phyloP scores from a whole-genome alignment of 2,113 vertebrate species.

The Dendrocopos noguchii region DNA sequence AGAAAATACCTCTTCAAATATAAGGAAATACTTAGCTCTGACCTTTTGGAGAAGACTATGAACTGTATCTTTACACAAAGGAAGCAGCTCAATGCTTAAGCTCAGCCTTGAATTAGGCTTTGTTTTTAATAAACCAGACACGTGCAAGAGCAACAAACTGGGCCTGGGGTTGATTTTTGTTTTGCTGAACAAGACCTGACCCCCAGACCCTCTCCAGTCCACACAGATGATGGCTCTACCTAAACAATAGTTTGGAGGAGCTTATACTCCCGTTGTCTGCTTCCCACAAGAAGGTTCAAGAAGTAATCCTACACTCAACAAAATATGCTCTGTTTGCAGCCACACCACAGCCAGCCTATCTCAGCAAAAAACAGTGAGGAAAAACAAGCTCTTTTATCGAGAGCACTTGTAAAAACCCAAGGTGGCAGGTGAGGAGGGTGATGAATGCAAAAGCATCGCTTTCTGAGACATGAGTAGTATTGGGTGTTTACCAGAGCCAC shows the following conservation, averaged over 20 bases:
- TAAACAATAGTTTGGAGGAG: not conserved
- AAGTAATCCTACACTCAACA: not conserved
- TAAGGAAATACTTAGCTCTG: constrained; percentile 13
- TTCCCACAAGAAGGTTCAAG: not conserved
- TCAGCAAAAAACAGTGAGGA: not conserved
- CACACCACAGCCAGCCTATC: not conserved
- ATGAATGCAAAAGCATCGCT: not conserved
- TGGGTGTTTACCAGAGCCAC: constrained; percentile 4
- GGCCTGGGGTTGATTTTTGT: not conserved
- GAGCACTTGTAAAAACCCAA: not conserved
- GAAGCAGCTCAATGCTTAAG: not conserved
- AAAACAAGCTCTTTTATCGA: not conserved
- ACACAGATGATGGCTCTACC: not conserved
- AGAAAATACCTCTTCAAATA: not conserved
- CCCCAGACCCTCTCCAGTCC: not conserved
- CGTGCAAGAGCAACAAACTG: not conserved
- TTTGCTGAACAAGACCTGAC: not conserved
- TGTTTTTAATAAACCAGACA: constrained; percentile 3
- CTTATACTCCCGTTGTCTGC: not conserved
- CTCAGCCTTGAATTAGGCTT: not conserved
- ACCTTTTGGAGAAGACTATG: not conserved
- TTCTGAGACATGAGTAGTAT: not conserved
- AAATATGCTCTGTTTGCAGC: not conserved
- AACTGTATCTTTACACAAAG: not conserved
- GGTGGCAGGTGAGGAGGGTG: not conserved